Evolutionary conservation across 2,113 vertebrate genomes (phyloP).

Genomic region (Microcebus jonahi): DNA sequence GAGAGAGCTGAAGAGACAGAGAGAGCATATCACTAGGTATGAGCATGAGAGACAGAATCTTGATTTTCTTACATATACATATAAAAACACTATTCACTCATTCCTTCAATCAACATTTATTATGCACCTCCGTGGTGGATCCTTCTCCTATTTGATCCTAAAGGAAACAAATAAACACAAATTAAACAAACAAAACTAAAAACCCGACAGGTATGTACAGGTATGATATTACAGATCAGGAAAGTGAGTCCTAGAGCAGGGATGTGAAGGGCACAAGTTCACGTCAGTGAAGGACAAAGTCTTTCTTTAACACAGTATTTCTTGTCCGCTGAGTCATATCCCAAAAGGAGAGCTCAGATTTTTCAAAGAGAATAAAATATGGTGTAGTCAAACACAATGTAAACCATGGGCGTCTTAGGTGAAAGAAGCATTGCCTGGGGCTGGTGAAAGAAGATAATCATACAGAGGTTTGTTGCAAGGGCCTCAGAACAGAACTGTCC

Average conservation of each 20-base stretch:
- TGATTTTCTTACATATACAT: neutral
- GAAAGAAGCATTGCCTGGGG: neutral
- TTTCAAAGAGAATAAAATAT: conserved; percentile 12
- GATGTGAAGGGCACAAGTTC: neutral
- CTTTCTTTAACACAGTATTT: neutral
- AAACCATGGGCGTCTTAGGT: neutral
- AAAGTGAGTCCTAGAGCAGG: neutral
- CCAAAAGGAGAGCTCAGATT: neutral
- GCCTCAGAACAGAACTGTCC: neutral
- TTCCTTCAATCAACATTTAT: neutral
- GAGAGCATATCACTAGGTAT: neutral
- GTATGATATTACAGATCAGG: neutral
- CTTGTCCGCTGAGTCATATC: neutral
- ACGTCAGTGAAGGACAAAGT: neutral
- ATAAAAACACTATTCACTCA: neutral
- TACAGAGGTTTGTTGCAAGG: neutral
- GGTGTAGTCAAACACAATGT: neutral
- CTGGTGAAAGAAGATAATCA: neutral
- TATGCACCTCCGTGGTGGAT: neutral
- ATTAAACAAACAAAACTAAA: neutral
- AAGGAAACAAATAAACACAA: neutral
- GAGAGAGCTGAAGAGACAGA: neutral
- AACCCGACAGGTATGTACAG: neutral
- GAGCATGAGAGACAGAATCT: neutral
- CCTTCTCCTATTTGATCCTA: neutral